Percentiles rank a stretch among this genome's conserved stretches.
These are phyloP conservation scores for Podarcis raffonei DNA, from an alignment of 2,113 vertebrate genomes.

Conservation along the genomic window DNA sequence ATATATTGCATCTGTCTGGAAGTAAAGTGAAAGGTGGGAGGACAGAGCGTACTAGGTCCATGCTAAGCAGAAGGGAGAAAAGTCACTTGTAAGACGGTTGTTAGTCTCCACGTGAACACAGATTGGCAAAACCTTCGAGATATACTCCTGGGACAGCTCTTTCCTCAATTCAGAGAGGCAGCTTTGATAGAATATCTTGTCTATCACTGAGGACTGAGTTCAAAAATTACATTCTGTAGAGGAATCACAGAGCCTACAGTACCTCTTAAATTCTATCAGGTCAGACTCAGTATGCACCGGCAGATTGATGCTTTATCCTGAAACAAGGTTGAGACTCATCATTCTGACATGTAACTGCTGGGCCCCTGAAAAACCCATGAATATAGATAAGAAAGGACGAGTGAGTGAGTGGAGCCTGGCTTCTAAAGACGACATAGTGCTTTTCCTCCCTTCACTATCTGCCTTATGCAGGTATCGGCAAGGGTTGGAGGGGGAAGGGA, in stretches of 20 bases:
- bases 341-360: conserved; percentile 39
- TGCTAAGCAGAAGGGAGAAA: background rate
- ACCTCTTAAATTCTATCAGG: conserved; percentile 26
- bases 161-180: conserved; percentile 33
- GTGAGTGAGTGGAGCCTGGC: background rate
- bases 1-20: conserved; percentile 14
- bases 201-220: background rate
- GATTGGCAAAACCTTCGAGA: conserved; percentile 15
- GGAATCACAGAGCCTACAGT: accelerated
- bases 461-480: background rate
- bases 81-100: background rate
- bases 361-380: conserved; percentile 28
- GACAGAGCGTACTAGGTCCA: background rate
- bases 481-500: background rate
- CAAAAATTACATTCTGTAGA: conserved; percentile 38
- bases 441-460: background rate
- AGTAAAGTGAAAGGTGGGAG: conserved; percentile 8
- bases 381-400: conserved; percentile 39
- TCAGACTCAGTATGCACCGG: background rate
- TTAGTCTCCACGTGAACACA: conserved; percentile 2
- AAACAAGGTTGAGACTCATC: conserved; percentile 28
- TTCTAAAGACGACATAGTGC: background rate
- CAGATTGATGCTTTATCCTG: conserved; percentile 40
- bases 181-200: conserved; percentile 32
- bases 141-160: background rate